Conservation (phyloP, 1,140 invertebrate genomes). For the Sycophaga agraensis region DNA sequence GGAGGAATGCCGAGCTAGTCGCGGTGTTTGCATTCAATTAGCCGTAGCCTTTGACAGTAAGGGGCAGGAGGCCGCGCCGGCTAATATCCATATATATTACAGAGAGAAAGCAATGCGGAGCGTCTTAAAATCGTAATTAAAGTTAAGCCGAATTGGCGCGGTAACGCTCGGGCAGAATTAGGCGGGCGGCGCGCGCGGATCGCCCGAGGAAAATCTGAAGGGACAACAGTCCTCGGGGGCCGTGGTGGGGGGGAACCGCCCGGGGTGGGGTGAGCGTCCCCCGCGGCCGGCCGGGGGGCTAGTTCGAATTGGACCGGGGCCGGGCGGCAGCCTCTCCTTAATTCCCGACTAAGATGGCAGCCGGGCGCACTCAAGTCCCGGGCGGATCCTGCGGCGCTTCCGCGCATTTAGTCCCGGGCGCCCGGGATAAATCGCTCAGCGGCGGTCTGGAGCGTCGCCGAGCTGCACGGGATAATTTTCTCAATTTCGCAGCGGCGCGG, state of each 20-base stretch:
- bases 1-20: too few relatives aligned
- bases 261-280: too few relatives aligned
- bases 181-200: too few relatives aligned
- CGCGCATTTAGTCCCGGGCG: neutral
- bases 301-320: conserved; percentile 9
- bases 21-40: too few relatives aligned
- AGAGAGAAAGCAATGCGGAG: neutral
- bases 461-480: conserved; percentile 53
- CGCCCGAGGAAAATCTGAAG: conserved; percentile 23
- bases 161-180: conserved; percentile 14
- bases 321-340: conserved; percentile 49
- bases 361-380: conserved; percentile 9
- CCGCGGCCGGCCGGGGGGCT: neutral
- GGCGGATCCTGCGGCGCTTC: conserved; percentile 2
- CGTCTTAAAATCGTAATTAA: conserved; percentile 26
- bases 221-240: conserved; percentile 22
- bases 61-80: too few relatives aligned
- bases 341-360: conserved; percentile 49
- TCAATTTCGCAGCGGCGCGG: conserved; percentile 53
- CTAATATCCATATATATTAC: neutral
- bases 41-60: too few relatives aligned
- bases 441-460: conserved; percentile 26
- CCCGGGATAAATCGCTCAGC: conserved; percentile 39
- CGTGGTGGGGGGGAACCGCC: neutral
- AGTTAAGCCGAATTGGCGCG: conserved; percentile 21